Percentiles rank a stretch among this genome's conserved stretches.
Evolutionary conservation across 2,888 invertebrate species (phyloP).

Genomic region (Autographa gamma): DNA sequence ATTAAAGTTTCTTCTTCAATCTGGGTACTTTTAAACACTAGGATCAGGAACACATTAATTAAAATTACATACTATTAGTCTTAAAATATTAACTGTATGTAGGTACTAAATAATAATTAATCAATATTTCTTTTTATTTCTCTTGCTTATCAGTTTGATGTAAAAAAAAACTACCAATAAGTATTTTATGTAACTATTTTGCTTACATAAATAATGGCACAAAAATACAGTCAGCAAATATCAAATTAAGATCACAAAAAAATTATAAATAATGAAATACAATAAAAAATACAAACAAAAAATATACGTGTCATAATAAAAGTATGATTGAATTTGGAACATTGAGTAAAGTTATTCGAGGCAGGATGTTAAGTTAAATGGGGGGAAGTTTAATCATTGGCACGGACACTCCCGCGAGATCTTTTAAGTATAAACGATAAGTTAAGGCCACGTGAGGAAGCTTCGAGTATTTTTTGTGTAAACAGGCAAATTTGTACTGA

Average conservation of each 20-base stretch:
- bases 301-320: slow-evolving; percentile 21
- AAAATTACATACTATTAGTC: no score
- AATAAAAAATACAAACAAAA: slow-evolving; percentile 6
- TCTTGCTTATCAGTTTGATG: no score
- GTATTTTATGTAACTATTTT: background rate
- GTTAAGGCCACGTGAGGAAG: slow-evolving; percentile 51
- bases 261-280: background rate
- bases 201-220: background rate
- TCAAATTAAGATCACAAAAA: background rate
- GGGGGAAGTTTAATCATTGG: slow-evolving; percentile 61
- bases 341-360: slow-evolving; percentile 53
- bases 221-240: background rate
- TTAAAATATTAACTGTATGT: no score
- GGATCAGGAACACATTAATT: no score
- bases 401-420: slow-evolving; percentile 51
- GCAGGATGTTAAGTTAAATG: slow-evolving; percentile 55
- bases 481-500: slow-evolving; percentile 21
- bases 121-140: no score
- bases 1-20: no score
- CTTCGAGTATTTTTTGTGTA: slow-evolving; percentile 25
- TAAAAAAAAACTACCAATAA: no score
- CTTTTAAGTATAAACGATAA: slow-evolving; percentile 58
- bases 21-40: no score
- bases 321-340: slow-evolving; percentile 50
- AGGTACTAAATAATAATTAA: no score